Evolutionary conservation across 2,797 vertebrate species (phyloP).

Genomic region (Ambastaia sidthimunki): DNA sequence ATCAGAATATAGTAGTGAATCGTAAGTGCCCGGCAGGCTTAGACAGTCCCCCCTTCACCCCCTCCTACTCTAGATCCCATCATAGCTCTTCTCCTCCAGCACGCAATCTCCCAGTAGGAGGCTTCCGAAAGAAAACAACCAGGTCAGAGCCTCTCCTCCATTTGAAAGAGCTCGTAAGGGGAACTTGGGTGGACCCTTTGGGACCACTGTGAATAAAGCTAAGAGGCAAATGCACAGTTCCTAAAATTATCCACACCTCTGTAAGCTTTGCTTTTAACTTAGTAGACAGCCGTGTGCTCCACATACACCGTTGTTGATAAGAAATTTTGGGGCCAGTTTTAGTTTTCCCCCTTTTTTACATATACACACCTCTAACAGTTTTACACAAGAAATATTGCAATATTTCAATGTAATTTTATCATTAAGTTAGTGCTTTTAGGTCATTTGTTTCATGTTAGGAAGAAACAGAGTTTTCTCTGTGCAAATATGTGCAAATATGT

Average conservation of each 20-base stretch:
- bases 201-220: conserved; percentile 36
- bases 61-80: conserved; percentile 38
- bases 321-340: not conserved
- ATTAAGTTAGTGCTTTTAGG: not conserved
- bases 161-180: conserved; percentile 56
- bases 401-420: not conserved
- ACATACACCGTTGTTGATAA: conserved; percentile 1
- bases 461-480: no score
- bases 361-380: not conserved
- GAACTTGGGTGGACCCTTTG: conserved; percentile 23
- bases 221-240: conserved; percentile 27
- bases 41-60: conserved; percentile 65
- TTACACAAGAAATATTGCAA: no score
- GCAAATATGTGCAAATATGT: not conserved
- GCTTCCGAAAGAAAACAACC: conserved; percentile 74
- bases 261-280: not conserved
- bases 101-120: conserved; percentile 74
- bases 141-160: conserved; percentile 55
- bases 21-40: conserved; percentile 69
- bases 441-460: no score
- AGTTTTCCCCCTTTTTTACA: not conserved
- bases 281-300: conserved; percentile 2
- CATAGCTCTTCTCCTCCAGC: conserved; percentile 57
- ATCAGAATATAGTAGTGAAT: conserved; percentile 70
- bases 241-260: conserved; percentile 11